Evolutionary conservation across 1,140 invertebrate species (phyloP), one percentile per base, ranked within the genome.

Genomic region (Euglossa dilemma): DNA sequence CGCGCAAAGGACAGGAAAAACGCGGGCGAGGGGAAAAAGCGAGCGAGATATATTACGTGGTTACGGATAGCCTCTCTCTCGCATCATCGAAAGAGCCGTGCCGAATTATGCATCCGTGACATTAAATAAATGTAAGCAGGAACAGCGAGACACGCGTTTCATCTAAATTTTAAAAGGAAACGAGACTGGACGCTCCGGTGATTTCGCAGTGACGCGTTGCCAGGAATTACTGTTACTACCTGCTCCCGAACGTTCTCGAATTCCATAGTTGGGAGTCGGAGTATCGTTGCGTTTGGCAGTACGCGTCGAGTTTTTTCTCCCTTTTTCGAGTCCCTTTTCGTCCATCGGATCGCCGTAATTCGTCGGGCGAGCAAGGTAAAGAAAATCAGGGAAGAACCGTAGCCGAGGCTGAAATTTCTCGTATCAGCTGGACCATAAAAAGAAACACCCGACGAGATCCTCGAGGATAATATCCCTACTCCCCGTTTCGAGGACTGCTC

Each of bases 81-180:
- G 47, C 20, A 73, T 25, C 23, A 45, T 57, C 25, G 20, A 36
- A n/a, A 54, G 7, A 18, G n/a, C 43, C 0, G 18, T 9, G 14
- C 9, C 36, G 14, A 47, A 83, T 78, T 83, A 78, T 78, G 74
- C 80, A 63, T 78, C 54, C 64, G 23, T 25, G 47, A 54, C 59
- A 74, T 80, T 45, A 70, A 61, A 52, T 43, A 81, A 66, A 64
- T 36, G 43, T 70, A 16, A 25, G 8, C 57, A 23, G 7, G 50
- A 36, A 54, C 18, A 8, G 7, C 9, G 4, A 23, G 9, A 47
- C 1, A 5, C 43, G 54, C 12, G 67, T 64, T 73, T 45, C n/a
- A 43, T 74, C 79, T 64, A 28, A 54, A 74, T 80, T 74, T 63
- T 20, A 74, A 80, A 64, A 16, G 57, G n/a, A 80, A 52, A 54